phyloP scores from a whole-genome alignment of 92 coral and sea anemone species.

The Palythoa grandiflora region DNA sequence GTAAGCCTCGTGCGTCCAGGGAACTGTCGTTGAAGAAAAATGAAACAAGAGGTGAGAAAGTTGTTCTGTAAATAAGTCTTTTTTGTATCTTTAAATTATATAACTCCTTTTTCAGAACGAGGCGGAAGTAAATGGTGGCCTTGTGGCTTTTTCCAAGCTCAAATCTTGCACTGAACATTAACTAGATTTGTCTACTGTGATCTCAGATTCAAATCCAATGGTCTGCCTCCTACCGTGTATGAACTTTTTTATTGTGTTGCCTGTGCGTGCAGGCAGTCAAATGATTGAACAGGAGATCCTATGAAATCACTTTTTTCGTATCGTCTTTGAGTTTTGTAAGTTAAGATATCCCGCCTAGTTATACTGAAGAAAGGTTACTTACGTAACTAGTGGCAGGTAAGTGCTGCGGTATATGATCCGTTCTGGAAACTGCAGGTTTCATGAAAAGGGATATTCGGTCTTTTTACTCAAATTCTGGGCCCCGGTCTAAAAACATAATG shows the following conservation, averaged over 20 bases:
- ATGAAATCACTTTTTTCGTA: not conserved
- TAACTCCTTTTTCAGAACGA: not conserved
- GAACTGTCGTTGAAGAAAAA: slow-evolving; percentile 63
- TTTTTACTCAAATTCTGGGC: too few relatives aligned
- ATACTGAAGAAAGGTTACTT: too few relatives aligned
- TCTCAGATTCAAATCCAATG: not conserved
- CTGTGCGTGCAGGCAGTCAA: not conserved
- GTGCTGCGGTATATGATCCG: too few relatives aligned
- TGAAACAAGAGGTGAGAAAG: slow-evolving; percentile 59
- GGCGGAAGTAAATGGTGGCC: not conserved
- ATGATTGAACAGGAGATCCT: not conserved
- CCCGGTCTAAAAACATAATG: too few relatives aligned
- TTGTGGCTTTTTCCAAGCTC: too few relatives aligned
- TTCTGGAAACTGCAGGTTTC: too few relatives aligned
- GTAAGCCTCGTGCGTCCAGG: slow-evolving; percentile 31
- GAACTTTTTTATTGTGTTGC: not conserved
- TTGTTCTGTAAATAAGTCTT: not conserved
- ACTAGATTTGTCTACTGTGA: not conserved
- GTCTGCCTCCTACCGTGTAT: not conserved
- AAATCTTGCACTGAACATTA: too few relatives aligned
- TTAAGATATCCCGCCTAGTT: too few relatives aligned
- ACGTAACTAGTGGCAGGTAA: too few relatives aligned
- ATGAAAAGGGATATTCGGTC: too few relatives aligned
- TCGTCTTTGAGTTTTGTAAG: not conserved
- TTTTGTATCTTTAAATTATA: too few relatives aligned